These are phyloP conservation scores for Macquaria australasica DNA, from an alignment of 2,113 vertebrate species.

Conservation along the genomic window DNA sequence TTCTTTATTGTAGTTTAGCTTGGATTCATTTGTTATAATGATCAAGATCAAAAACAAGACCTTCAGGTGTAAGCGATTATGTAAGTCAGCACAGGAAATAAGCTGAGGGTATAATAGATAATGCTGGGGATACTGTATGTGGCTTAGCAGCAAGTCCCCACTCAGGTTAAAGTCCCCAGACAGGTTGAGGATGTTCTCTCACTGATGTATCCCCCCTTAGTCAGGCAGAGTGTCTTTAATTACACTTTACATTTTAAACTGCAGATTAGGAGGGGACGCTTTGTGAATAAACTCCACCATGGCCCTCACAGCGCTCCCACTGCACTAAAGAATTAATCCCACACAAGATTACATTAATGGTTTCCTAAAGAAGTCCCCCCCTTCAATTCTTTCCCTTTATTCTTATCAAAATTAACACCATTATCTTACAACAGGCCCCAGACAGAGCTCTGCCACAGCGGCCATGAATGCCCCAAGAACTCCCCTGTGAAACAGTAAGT, in stretches of 20 bases:
- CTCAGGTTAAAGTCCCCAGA: slow-evolving; percentile 40
- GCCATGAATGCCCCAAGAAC: slow-evolving; percentile 31
- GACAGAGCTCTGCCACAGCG: slow-evolving; percentile 36
- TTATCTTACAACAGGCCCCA: slow-evolving; percentile 76
- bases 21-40: neutral
- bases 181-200: slow-evolving; percentile 60
- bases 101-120: slow-evolving; percentile 20
- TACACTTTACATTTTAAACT: slow-evolving; percentile 82
- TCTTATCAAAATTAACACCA: slow-evolving; percentile 78
- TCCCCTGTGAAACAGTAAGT: slow-evolving; percentile 43
- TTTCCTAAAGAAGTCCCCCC: slow-evolving; percentile 71
- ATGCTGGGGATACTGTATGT: slow-evolving; percentile 14
- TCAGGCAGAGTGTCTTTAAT: slow-evolving; percentile 77
- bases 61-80: slow-evolving; percentile 7
- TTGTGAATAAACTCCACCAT: slow-evolving; percentile 75
- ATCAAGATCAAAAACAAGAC: slow-evolving; percentile 23
- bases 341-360: slow-evolving; percentile 84
- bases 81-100: slow-evolving; percentile 22
- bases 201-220: slow-evolving; percentile 51
- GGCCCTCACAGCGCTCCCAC: slow-evolving; percentile 60
- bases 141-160: slow-evolving; percentile 37
- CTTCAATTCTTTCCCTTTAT: slow-evolving; percentile 48
- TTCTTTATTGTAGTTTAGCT: slow-evolving; percentile 7
- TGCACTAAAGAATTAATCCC: slow-evolving; percentile 81
- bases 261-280: slow-evolving; percentile 78